These are phyloP conservation scores for Chlorodrepanis virens DNA, from an alignment of 2,113 vertebrate genomes.

Conservation along the genomic window DNA sequence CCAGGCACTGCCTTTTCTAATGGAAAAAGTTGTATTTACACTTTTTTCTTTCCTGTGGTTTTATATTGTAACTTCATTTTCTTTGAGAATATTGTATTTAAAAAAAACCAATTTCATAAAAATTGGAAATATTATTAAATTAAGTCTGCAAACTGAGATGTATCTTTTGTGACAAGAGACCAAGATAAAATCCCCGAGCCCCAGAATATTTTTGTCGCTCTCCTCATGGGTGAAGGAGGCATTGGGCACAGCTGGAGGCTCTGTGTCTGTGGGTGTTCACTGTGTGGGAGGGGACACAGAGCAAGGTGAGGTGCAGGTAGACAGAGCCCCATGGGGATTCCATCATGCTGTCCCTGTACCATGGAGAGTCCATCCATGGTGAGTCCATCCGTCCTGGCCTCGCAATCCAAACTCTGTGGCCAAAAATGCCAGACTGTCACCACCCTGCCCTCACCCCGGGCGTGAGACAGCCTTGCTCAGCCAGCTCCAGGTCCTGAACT, in stretches of 20 bases:
- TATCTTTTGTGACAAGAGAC: neutral
- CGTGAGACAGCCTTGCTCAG: neutral
- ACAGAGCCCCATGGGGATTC: neutral
- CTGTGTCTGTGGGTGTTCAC: neutral
- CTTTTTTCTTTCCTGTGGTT: neutral
- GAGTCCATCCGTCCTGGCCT: neutral
- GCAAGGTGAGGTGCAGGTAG: accelerated
- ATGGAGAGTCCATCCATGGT: neutral
- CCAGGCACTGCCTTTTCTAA: slow-evolving; percentile 32
- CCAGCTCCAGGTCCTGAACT: neutral
- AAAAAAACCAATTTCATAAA: slow-evolving; percentile 41
- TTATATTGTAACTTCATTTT: slow-evolving; percentile 57
- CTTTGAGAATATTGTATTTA: slow-evolving; percentile 49
- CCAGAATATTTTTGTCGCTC: neutral
- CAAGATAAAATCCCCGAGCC: neutral
- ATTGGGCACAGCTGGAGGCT: accelerated
- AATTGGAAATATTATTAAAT: slow-evolving; percentile 19
- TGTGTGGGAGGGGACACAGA: accelerated
- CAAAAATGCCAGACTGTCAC: accelerated
- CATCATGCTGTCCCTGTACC: neutral
- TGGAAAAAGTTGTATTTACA: slow-evolving; percentile 23
- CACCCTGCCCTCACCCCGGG: accelerated
- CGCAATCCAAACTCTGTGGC: accelerated
- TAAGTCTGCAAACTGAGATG: neutral
- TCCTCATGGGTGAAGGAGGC: accelerated